Conservation (phyloP, 2,113 vertebrate species). For the Ancistrus triradiatus region DNA sequence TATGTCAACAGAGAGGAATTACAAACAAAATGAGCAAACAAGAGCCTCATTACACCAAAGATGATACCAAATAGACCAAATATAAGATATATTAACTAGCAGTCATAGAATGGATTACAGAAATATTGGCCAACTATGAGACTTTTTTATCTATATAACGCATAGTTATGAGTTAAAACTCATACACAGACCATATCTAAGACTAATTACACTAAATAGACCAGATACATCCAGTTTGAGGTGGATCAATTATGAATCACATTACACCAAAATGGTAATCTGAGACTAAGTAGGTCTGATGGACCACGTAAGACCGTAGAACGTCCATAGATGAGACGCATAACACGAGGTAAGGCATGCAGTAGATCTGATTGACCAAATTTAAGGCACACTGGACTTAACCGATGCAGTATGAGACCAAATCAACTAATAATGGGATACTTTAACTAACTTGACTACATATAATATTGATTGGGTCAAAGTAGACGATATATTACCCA, state of each 20-base stretch:
- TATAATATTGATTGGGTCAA: too few relatives aligned
- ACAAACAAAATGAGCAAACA: too few relatives aligned
- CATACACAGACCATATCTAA: not conserved
- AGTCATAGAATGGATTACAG: too few relatives aligned
- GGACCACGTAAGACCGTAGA: too few relatives aligned
- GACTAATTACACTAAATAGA: not conserved
- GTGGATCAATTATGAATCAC: not conserved
- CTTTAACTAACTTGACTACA: too few relatives aligned
- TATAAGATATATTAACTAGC: not conserved
- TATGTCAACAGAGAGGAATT: too few relatives aligned
- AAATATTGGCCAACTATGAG: too few relatives aligned
- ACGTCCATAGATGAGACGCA: not conserved
- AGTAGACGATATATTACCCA: not conserved
- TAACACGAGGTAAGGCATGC: not conserved
- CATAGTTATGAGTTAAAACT: too few relatives aligned
- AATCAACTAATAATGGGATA: not conserved
- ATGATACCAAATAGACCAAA: not conserved
- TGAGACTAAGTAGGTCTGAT: too few relatives aligned
- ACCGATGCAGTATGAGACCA: not conserved
- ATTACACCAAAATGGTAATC: too few relatives aligned
- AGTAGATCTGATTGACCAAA: not conserved
- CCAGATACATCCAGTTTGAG: not conserved
- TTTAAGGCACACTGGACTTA: too few relatives aligned
- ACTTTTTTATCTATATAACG: too few relatives aligned
- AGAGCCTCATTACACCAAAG: not conserved